Conservation (phyloP, 2,113 vertebrate species). For the Misgurnus mizolepis region DNA sequence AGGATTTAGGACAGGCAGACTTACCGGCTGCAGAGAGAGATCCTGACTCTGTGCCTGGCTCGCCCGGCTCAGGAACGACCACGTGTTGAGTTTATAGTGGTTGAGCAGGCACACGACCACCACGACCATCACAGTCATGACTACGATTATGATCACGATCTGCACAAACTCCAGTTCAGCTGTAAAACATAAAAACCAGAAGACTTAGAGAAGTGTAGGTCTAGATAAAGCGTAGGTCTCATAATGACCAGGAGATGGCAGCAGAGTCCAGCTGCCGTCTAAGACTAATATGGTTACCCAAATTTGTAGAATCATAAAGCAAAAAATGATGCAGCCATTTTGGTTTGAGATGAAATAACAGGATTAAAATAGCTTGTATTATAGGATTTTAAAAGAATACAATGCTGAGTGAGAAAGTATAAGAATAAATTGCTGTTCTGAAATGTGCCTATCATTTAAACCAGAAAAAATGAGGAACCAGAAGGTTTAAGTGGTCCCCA, state of each 20-base stretch:
- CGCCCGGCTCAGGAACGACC: constrained; percentile 90
- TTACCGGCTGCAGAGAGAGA: constrained; percentile 86
- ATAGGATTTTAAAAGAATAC: no score
- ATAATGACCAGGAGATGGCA: constrained; percentile 45
- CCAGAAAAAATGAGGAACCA: no score
- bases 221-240: not conserved
- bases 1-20: constrained; percentile 53
- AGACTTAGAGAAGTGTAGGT: not conserved
- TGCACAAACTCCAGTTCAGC: constrained; percentile 98
- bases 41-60: constrained; percentile 88
- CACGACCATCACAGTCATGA: constrained; percentile 97
- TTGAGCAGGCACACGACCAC: constrained; percentile 96
- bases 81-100: constrained; percentile 94
- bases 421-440: not conserved
- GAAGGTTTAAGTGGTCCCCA: no score
- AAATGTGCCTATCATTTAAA: not conserved
- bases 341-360: constrained; percentile 6
- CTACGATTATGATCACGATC: constrained; percentile 94
- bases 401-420: not conserved
- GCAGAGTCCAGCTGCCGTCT: constrained; percentile 18
- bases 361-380: not conserved
- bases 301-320: not conserved
- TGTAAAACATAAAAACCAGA: constrained; percentile 62
- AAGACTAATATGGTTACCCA: not conserved
- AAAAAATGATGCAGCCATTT: constrained; percentile 14